Evolutionary conservation across 2,888 invertebrate species (phyloP), one percentile per base, ranked within the genome.

Genomic region (Embidobia sp.): DNA sequence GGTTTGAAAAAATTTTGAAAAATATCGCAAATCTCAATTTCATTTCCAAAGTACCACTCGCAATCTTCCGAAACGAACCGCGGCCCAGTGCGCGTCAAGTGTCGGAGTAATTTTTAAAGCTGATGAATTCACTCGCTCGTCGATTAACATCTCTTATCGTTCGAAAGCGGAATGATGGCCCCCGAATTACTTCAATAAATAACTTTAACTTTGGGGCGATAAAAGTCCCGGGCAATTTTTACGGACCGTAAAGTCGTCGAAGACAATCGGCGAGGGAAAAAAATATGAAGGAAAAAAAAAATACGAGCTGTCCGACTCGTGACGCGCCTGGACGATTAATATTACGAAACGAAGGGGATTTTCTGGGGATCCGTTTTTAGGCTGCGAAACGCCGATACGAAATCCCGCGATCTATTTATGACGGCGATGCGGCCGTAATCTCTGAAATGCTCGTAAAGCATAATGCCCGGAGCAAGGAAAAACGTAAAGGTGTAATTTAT

Each of bases 141-240:
- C 48, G 63, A 63, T 72, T 63, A 55, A 40, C 72, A 63, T 55
- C 63, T 63, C 48, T 63, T 63, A 63, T 61, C 53, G 61, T 46
- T 55, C 44, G 51, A 59, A 27, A 22, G 27, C 18, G 22, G 37
- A 70, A 51, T 46, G 37, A 53, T 51, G 37, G 31, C 53, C 44
- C 29, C 35, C 13, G 35, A 70, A 70, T 61, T 42, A 35, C 18
- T 13, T 29, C 26, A 63, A 63, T 63, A 72, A 72, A 72, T 72
- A 63, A 72, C 70, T 51, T 18, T 1, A 22, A 33, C 22, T 63
- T 7, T 11, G n/a, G 8, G 19, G 44, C 61, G 59, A 70, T 70
- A 61, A 70, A 70, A 49, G 70, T 70, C 61, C 37, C 22, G 35
- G 31, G 44, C 57, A 15, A 59, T 42, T 66, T 64, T 57, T 44